These are phyloP conservation scores for Pediacus dermestoides DNA, from an alignment of 2,888 invertebrate species.

Conservation along the genomic window DNA sequence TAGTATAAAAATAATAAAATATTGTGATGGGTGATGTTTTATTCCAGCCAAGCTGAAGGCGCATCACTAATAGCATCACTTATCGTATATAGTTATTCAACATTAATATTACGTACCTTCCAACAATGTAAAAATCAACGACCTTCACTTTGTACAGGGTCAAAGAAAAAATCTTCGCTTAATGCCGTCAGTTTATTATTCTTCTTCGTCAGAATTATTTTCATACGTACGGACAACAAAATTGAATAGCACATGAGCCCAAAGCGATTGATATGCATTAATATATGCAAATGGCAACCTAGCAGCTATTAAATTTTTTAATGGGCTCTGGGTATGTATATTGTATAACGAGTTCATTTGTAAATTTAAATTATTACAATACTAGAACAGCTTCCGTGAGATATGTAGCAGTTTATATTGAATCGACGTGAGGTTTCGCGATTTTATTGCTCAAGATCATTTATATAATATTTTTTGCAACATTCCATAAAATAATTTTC, in stretches of 20 bases:
- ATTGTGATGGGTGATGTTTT: constrained; percentile 33
- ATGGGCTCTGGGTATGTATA: constrained; percentile 1
- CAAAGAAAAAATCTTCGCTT: constrained; percentile 16
- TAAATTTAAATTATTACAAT: constrained; percentile 15
- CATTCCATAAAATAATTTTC: too few species aligned
- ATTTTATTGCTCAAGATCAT: too few species aligned
- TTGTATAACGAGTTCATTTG: constrained; percentile 14
- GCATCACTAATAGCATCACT: constrained; percentile 31
- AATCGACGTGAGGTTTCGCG: too few species aligned
- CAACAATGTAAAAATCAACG: constrained; percentile 24
- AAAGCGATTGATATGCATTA: constrained; percentile 9
- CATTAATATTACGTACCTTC: constrained; percentile 25
- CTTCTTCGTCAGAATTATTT: too few species aligned
- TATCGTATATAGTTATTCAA: constrained; percentile 31
- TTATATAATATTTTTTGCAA: too few species aligned
- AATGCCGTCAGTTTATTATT: too few species aligned
- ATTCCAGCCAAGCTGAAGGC: constrained; percentile 24
- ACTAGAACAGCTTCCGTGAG: constrained; percentile 11
- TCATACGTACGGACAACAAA: constrained; percentile 4
- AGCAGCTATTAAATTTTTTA: constrained; percentile 3
- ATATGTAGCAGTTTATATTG: constrained; percentile 2
- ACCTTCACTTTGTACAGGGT: constrained; percentile 29
- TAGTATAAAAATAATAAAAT: constrained; percentile 31
- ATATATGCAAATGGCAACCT: constrained; percentile 7
- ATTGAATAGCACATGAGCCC: constrained; percentile 4